These are phyloP conservation scores for Labrus mixtus DNA, from an alignment of 2,113 vertebrate species.

Conservation along the genomic window DNA sequence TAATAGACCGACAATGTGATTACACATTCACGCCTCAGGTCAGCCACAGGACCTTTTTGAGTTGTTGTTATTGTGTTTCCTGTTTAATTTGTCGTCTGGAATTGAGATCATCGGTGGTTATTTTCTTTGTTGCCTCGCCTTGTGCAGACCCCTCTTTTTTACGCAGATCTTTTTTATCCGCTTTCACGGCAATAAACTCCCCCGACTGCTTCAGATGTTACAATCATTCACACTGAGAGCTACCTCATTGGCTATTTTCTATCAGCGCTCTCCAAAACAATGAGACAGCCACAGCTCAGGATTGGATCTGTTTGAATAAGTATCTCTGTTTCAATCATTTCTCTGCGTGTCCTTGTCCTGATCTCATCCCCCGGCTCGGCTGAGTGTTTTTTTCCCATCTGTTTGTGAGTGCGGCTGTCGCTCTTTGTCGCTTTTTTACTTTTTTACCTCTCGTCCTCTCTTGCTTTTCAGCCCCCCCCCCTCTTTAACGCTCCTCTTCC, in stretches of 20 bases:
- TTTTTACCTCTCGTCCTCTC: conserved; percentile 49
- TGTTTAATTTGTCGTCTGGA: conserved; percentile 7
- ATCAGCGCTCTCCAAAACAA: conserved; percentile 28
- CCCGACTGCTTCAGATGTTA: background rate
- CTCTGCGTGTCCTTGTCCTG: conserved; percentile 35
- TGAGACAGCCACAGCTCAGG: conserved; percentile 8
- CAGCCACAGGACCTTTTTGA: conserved; percentile 20
- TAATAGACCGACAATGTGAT: conserved; percentile 17
- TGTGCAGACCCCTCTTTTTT: background rate
- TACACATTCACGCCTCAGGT: conserved; percentile 41
- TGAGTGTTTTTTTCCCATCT: conserved; percentile 70
- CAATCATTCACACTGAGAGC: background rate
- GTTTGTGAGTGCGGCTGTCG: conserved; percentile 50
- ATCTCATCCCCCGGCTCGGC: conserved; percentile 26
- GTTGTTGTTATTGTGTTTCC: conserved; percentile 9
- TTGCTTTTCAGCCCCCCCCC: conserved; percentile 39
- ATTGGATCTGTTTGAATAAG: conserved; percentile 32
- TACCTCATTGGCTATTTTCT: conserved; percentile 4
- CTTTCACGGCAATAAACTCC: background rate
- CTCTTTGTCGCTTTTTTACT: conserved; percentile 48
- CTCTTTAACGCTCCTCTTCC: conserved; percentile 39
- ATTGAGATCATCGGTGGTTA: background rate
- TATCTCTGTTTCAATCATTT: conserved; percentile 45
- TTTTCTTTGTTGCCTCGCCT: background rate
- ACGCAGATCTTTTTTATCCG: conserved; percentile 4